A percentile compares a stretch with the other conserved stretches of the same genome.
phyloP scores from a whole-genome alignment of 2,113 vertebrate species.

The Nesoenas mayeri region DNA sequence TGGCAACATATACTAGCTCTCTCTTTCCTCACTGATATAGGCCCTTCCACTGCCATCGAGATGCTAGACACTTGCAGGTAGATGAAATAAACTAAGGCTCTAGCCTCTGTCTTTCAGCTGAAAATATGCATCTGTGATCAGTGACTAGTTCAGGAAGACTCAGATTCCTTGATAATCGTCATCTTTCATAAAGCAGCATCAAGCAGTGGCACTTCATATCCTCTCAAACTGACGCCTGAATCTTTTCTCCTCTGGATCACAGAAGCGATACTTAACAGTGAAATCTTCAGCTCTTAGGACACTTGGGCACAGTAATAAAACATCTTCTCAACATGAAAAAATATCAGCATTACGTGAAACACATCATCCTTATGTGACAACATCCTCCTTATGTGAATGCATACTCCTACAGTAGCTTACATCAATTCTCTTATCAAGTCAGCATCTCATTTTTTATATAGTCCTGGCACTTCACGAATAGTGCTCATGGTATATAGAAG shows the following conservation, averaged over 20 bases:
- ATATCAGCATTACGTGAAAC: neutral
- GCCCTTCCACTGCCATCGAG: neutral
- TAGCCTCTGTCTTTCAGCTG: neutral
- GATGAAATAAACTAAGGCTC: neutral
- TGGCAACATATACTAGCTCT: rapidly evolving
- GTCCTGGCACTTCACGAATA: neutral
- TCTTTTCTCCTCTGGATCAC: neutral
- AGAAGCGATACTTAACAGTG: neutral
- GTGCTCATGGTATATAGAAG: neutral
- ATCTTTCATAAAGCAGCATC: neutral
- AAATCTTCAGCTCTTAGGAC: neutral
- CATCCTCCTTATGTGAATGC: no score
- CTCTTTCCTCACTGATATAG: neutral
- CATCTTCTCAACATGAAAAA: neutral
- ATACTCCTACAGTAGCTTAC: neutral
- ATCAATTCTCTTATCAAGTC: neutral
- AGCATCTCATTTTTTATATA: neutral
- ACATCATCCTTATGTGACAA: neutral
- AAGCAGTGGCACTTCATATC: neutral
- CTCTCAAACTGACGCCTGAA: neutral
- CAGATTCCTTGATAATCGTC: neutral
- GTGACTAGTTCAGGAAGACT: neutral
- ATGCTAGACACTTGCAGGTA: neutral
- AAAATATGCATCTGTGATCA: neutral
- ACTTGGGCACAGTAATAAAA: neutral